phyloP scores from a whole-genome alignment of 2,888 invertebrate species.

The Esperia sulphurella region DNA sequence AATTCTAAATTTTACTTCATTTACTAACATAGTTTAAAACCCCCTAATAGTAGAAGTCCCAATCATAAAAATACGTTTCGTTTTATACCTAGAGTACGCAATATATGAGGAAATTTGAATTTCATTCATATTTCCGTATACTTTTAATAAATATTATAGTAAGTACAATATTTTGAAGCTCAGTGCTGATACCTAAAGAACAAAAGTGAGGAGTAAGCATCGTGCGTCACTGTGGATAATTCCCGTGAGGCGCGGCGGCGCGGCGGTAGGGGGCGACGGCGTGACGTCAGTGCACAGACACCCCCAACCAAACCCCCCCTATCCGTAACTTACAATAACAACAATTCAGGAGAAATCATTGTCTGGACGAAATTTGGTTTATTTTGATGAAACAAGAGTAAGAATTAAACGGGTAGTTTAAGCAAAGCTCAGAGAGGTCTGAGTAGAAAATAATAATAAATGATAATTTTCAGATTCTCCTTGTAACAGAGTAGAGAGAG shows the following conservation, averaged over 20 bases:
- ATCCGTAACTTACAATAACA: slow-evolving; percentile 20
- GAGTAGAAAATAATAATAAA: too few relatives aligned
- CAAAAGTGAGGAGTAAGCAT: slow-evolving; percentile 36
- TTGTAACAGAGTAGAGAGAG: too few relatives aligned
- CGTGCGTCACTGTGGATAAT: slow-evolving; percentile 56
- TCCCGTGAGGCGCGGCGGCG: slow-evolving; percentile 26
- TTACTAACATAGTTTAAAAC: too few relatives aligned
- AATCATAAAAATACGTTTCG: too few relatives aligned
- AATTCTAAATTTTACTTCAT: too few relatives aligned
- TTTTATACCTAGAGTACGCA: too few relatives aligned
- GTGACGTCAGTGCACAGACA: slow-evolving; percentile 41
- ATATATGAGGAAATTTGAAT: too few relatives aligned
- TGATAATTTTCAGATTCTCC: too few relatives aligned
- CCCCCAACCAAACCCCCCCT: slow-evolving; percentile 12
- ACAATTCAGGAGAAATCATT: slow-evolving; percentile 5
- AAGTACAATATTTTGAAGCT: slow-evolving; percentile 23
- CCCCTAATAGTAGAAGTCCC: too few relatives aligned
- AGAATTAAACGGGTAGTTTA: too few relatives aligned
- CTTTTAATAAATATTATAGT: slow-evolving; percentile 1
- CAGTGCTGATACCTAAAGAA: slow-evolving; percentile 14
- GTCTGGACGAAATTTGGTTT: not conserved
- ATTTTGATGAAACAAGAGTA: not conserved
- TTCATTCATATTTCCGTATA: not conserved
- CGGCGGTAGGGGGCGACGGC: slow-evolving; percentile 13
- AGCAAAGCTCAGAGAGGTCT: too few relatives aligned